Percentiles rank a stretch among this genome's conserved stretches.
These are phyloP conservation scores for Chrysomallon squamiferum DNA, from an alignment of 1,140 invertebrate genomes.

Conservation along the genomic window DNA sequence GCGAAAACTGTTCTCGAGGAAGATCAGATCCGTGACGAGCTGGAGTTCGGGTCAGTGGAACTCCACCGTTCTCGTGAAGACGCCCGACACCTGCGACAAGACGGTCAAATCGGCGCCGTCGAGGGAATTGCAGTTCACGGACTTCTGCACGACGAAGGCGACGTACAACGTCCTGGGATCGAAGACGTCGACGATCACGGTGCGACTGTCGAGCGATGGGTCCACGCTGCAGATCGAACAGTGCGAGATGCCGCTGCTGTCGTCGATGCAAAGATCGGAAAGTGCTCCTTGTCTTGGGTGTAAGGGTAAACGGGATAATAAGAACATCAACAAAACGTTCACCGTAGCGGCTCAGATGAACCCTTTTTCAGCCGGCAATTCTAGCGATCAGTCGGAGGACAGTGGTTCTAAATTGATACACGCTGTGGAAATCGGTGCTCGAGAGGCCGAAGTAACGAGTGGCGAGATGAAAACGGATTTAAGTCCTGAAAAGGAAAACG, in stretches of 20 bases:
- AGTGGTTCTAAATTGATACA: no score
- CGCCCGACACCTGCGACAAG: background rate
- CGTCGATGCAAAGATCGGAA: background rate
- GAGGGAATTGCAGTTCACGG: slow-evolving; percentile 11
- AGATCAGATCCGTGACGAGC: background rate
- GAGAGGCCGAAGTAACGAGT: no score
- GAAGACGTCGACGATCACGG: slow-evolving; percentile 20
- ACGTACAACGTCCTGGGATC: slow-evolving; percentile 10
- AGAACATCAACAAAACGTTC: no score
- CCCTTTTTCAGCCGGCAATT: no score
- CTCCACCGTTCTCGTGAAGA: background rate
- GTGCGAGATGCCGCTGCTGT: slow-evolving; percentile 6
- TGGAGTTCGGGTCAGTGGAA: background rate
- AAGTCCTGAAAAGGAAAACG: no score
- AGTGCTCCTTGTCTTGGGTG: background rate
- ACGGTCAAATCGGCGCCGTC: background rate
- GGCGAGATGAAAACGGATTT: no score
- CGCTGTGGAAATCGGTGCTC: no score
- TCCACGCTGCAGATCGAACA: slow-evolving; percentile 25
- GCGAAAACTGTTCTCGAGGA: slow-evolving; percentile 2
- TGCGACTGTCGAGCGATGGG: slow-evolving; percentile 23
- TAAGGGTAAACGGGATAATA: no score
- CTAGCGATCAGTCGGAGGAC: no score
- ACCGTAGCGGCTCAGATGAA: no score
- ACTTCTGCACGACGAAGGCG: slow-evolving; percentile 22